Evolutionary conservation across 2,888 invertebrate species (phyloP).

Genomic region (Pseudococcus jackbeardsleyi): DNA sequence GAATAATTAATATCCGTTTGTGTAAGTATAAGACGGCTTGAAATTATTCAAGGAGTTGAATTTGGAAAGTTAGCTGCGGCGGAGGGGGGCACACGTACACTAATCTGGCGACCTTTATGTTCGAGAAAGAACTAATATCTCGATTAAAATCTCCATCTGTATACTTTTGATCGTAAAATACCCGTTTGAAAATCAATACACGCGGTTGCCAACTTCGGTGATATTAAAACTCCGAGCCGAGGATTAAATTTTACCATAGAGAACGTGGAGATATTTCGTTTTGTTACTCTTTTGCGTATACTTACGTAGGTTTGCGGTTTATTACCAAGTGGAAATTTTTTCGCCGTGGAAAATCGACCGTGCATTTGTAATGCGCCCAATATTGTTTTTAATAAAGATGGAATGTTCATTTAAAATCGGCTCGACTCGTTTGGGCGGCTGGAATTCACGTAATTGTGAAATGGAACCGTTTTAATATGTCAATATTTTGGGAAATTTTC

Average conservation of each 20-base stretch:
- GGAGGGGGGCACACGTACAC: too few relatives aligned
- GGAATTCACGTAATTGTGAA: not conserved
- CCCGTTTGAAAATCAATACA: not conserved
- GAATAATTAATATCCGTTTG: slow-evolving; percentile 8
- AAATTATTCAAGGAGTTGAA: not conserved
- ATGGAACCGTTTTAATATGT: not conserved
- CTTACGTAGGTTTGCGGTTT: not conserved
- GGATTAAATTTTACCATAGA: slow-evolving; percentile 9
- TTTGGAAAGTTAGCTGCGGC: not conserved
- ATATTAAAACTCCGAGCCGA: not conserved
- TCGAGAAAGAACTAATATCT: too few relatives aligned
- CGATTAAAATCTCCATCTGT: too few relatives aligned
- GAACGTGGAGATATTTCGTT: slow-evolving; percentile 19
- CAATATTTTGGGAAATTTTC: slow-evolving; percentile 12
- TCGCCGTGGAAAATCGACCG: not conserved
- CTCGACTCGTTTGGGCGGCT: not conserved
- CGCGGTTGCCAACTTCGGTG: not conserved
- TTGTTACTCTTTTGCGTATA: not conserved
- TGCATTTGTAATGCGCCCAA: slow-evolving; percentile 17
- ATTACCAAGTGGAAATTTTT: not conserved
- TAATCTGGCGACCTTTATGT: too few relatives aligned
- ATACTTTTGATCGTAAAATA: not conserved
- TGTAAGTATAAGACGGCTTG: not conserved
- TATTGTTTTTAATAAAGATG: slow-evolving; percentile 24
- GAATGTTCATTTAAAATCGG: slow-evolving; percentile 9